These are phyloP conservation scores for Aphidius colemani DNA, from an alignment of 2,888 invertebrate genomes.

Conservation along the genomic window DNA sequence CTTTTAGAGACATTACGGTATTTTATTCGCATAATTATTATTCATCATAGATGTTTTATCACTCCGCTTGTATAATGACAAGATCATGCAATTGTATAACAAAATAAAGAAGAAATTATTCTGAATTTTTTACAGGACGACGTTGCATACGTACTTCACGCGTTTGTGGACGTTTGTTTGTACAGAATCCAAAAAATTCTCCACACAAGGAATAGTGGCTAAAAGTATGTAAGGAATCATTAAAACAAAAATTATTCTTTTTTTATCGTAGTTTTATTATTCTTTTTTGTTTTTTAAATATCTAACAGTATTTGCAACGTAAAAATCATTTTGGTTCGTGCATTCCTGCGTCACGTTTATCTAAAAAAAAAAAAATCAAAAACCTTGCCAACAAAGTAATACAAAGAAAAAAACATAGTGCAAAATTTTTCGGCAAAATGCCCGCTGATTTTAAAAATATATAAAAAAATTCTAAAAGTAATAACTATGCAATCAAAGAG, in stretches of 20 bases:
- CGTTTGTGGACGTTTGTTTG: too few relatives aligned
- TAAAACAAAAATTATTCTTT: too few relatives aligned
- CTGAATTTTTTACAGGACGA: background rate
- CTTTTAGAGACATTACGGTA: conserved; percentile 43
- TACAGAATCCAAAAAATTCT: too few relatives aligned
- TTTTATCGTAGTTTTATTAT: too few relatives aligned
- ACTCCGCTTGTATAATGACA: conserved; percentile 46
- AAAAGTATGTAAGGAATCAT: too few relatives aligned
- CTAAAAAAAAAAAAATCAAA: background rate
- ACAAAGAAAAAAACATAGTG: background rate
- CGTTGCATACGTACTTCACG: too few relatives aligned
- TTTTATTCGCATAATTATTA: conserved; percentile 47
- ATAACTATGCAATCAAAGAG: background rate
- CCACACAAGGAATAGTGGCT: too few relatives aligned
- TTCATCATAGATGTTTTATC: conserved; percentile 48
- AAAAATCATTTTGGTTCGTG: conserved; percentile 14
- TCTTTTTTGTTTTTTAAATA: background rate
- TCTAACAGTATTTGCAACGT: background rate
- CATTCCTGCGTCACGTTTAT: background rate
- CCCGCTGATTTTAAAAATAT: conserved; percentile 7
- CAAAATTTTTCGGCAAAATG: background rate
- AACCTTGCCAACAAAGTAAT: background rate
- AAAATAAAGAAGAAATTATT: conserved; percentile 29
- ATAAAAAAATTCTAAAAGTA: conserved; percentile 22
- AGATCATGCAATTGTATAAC: conserved; percentile 39